Evolutionary conservation across 2,113 vertebrate genomes (phyloP), one percentile per base, ranked within the genome.

Genomic region (Pithys albifrons): DNA sequence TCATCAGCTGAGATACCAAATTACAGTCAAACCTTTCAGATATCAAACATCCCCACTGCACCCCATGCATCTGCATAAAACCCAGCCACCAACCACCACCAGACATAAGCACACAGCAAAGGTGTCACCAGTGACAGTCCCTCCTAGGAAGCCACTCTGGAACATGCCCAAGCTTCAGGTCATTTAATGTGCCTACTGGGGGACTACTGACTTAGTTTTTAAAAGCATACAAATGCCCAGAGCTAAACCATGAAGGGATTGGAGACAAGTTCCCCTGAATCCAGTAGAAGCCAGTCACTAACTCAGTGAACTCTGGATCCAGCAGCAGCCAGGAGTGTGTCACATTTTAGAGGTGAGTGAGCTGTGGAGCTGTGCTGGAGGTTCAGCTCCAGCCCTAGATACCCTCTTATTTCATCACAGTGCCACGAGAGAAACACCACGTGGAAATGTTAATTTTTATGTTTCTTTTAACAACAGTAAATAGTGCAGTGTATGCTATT

Each of bases 131-230:
- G 67, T 49, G 39, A 90, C 54, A 90, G 61, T 41, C 49, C 46
- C 52, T 19, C 70, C 91, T 78, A 96, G 85, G 73, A 95, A 86
- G 52, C 87, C 85, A 89, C 39, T 77, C 64, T 92, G 87, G 93
- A 96, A 95, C 85, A 96, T 93, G 94, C 94, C 94, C 95, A 94
- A 97, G 95, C 62, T 86, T 67, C 91, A 91, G 45, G 33, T 73
- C 57, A 87, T 91, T 80, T 35, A 89, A 84, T 29, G 25, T 23
- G 48, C 49, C 31, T 85, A 14, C 37, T 22, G 10, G 13, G 15
- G 17, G 12, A 76, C 27, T 84, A 62, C 55, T 77, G 43, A 39
- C 20, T 76, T 65, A 43, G 9, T 91, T 77, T 76, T 92, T 72
- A 11, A 49, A 89, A 84, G 10, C n/a, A 27, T 54, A 79, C 10